A percentile compares a stretch with the other conserved stretches of the same genome.
phyloP scores from a whole-genome alignment of 2,888 invertebrate species.

The Trissolcus brochymenae region DNA sequence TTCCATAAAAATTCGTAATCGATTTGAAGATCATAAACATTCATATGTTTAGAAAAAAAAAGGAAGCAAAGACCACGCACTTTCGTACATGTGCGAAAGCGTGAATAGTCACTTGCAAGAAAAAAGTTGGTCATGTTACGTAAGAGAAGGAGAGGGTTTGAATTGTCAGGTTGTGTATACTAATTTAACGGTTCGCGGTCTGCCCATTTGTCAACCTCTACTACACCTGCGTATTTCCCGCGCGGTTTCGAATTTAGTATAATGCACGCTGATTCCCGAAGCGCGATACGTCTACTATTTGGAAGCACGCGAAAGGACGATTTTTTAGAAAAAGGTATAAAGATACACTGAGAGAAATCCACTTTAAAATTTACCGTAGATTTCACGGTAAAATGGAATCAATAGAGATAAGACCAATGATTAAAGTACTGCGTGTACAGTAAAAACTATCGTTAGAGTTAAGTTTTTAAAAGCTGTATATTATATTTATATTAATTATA shows the following conservation, averaged over 20 bases:
- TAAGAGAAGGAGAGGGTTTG: slow-evolving; percentile 50
- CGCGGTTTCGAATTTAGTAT: slow-evolving; percentile 57
- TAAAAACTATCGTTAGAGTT: no score
- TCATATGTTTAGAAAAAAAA: slow-evolving; percentile 3
- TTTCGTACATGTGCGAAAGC: no score
- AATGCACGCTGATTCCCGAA: slow-evolving; percentile 56
- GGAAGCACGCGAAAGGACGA: slow-evolving; percentile 42
- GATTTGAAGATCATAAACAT: slow-evolving; percentile 31
- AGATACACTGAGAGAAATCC: slow-evolving; percentile 8
- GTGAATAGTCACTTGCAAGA: slow-evolving; percentile 1
- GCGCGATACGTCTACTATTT: slow-evolving; percentile 54
- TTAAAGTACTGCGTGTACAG: no score
- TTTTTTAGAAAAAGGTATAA: slow-evolving; percentile 34
- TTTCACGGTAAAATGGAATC: no score
- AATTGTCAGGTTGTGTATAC: slow-evolving; percentile 59
- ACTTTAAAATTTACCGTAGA: no score
- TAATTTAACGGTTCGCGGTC: slow-evolving; percentile 63
- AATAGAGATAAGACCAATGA: no score
- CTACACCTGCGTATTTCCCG: slow-evolving; percentile 58
- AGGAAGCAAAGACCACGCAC: no score
- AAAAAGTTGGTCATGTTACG: slow-evolving; percentile 34
- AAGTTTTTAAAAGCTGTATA: no score
- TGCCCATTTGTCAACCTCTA: slow-evolving; percentile 61
- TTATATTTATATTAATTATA: no score
- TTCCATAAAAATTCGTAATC: no score